Base-by-base conservation (phyloP, 2,888 invertebrate genomes). In the Tinea semifulvella region DNA sequence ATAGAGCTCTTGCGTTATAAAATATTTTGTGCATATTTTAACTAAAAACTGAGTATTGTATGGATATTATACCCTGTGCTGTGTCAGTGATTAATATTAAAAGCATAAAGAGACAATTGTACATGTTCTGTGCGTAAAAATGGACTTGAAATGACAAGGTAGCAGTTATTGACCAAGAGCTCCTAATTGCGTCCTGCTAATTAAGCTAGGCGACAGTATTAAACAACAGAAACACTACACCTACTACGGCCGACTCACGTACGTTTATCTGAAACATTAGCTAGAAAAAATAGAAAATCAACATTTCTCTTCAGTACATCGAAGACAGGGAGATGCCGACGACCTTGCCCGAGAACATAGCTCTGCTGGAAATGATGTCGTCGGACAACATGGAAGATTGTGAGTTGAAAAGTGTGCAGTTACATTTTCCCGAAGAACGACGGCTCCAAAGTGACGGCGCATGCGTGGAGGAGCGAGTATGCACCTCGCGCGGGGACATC, bases 401-500 rank as follows among this genome's bases (percentile, higher is more conserved):
- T 65, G 95, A 96, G 74, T 82, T 96, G 70, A 91, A 92, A 73
- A 93, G 92, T 63, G 92, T 96, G 63, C 94, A 94, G 74, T 84
- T 94, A 57, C 92, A 93, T 77, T 91, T 90, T 67, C 93, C 94
- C 48, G 86, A 90, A 54, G 86, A 90, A 46, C 86, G 93, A 59
- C 62, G 73, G 56, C 65, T 74, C 54, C 73, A 73, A 56, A 75
- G 73, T 57, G 77, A 74, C 61, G 77, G 76, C 79, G 79, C 79
- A 76, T 80, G 79, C 77, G 74, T 74, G 51, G 82, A 81, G 53
- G 90, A 92, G 58, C 86, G 91, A 63, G 92, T 98, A 56, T 91
- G 93, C 69, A 97, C 96, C 44, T 92, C 93, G 63, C 90, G 90
- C 69, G 98, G 98, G 50, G 89, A 90, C 57, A 81, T 99, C 57